Conservation (phyloP, 2,888 invertebrate species). For the Drosophila longiperda region DNA sequence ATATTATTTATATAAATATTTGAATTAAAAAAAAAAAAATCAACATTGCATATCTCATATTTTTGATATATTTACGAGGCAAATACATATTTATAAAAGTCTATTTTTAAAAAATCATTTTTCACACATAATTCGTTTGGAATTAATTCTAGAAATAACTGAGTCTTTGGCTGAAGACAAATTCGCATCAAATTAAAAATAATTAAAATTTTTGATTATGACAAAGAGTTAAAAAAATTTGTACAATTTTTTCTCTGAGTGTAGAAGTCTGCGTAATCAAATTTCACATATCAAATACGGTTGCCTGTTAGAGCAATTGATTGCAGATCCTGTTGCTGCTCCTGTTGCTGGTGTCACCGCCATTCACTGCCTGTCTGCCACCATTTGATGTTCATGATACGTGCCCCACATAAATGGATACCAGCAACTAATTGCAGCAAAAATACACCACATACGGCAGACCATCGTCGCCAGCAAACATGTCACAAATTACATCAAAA, state of each 20-base stretch:
- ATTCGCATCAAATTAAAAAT: not conserved
- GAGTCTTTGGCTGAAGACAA: not conserved
- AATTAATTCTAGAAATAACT: not conserved
- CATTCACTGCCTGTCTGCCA: conserved; percentile 5
- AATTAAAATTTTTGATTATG: not conserved
- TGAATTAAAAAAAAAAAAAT: not conserved
- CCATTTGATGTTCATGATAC: not conserved
- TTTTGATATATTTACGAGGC: not conserved
- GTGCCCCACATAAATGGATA: conserved; percentile 24
- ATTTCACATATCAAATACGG: conserved; percentile 17
- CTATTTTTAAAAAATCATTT: not conserved
- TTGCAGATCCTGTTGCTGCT: conserved; percentile 25
- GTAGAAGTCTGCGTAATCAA: conserved; percentile 11
- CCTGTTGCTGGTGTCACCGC: not conserved
- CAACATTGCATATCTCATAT: not conserved
- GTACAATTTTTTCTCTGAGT: not conserved
- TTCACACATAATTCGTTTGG: not conserved
- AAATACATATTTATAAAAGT: not conserved
- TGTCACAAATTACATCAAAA: conserved; percentile 7
- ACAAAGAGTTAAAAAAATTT: not conserved
- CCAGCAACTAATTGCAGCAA: conserved; percentile 34
- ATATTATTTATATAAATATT: not conserved
- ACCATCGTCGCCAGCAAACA: not conserved
- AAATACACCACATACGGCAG: not conserved
- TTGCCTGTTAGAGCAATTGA: conserved; percentile 16